Evolutionary conservation across 2,888 invertebrate species (phyloP).

Genomic region (Sesia apiformis): DNA sequence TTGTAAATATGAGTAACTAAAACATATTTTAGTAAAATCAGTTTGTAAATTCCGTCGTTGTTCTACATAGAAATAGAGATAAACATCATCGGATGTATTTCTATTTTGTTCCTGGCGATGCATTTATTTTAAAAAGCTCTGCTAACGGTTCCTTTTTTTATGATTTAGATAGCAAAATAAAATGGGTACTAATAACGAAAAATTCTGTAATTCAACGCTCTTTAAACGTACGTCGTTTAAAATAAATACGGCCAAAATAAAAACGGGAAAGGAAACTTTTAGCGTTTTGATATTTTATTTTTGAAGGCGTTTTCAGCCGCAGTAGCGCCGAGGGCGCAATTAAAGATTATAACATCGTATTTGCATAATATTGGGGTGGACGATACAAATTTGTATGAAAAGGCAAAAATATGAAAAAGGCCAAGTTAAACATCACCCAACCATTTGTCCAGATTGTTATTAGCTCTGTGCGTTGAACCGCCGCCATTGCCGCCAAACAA

Average conservation of each 20-base stretch:
- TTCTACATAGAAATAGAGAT: too few species aligned
- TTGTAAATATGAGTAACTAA: too few species aligned
- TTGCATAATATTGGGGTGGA: conserved; percentile 46
- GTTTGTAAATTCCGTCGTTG: too few species aligned
- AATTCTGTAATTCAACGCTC: not conserved
- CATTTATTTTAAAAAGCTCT: too few species aligned
- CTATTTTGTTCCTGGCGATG: too few species aligned
- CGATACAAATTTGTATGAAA: conserved; percentile 26
- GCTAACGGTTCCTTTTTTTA: too few species aligned
- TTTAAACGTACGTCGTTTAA: conserved; percentile 6
- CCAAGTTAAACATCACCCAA: conserved; percentile 10
- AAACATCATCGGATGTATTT: too few species aligned
- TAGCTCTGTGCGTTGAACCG: too few species aligned
- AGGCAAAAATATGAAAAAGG: conserved; percentile 24
- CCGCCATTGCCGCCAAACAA: too few species aligned
- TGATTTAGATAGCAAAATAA: too few species aligned
- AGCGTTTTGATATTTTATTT: conserved; percentile 30
- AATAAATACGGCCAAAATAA: conserved; percentile 8
- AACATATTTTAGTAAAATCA: too few species aligned
- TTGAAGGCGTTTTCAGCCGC: conserved; percentile 17
- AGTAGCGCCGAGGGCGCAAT: conserved; percentile 33
- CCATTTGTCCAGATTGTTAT: conserved; percentile 22
- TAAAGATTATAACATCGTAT: conserved; percentile 48
- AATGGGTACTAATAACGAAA: too few species aligned
- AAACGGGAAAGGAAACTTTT: conserved; percentile 23